A percentile compares a stretch with the other conserved stretches of the same genome.
phyloP scores from a whole-genome alignment of 2,888 invertebrate species.

The Dolichomitus sp. region DNA sequence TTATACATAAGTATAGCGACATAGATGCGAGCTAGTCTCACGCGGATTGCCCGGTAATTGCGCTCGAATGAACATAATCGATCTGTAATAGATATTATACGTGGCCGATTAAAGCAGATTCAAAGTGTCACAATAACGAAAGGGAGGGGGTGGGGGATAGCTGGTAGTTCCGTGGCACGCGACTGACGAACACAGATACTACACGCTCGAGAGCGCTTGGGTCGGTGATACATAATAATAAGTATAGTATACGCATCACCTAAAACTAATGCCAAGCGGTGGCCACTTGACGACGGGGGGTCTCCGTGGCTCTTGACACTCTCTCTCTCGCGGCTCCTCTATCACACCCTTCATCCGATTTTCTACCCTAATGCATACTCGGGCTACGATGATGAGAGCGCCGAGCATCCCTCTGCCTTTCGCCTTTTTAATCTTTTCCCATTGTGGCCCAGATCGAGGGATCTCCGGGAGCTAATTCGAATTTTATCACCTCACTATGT shows the following conservation, averaged over 20 bases:
- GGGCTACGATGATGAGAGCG: conserved; percentile 57
- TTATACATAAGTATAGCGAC: neutral
- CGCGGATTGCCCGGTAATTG: conserved; percentile 82
- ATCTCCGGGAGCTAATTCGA: conserved; percentile 63
- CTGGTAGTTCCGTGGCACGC: conserved; percentile 72
- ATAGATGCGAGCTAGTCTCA: conserved; percentile 73
- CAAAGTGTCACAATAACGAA: conserved; percentile 80
- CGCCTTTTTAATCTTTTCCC: conserved; percentile 41
- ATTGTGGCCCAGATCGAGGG: conserved; percentile 50
- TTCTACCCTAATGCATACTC: conserved; percentile 78
- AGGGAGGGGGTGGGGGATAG: neutral
- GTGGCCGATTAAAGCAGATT: conserved; percentile 68
- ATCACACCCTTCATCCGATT: conserved; percentile 60
- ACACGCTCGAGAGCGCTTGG: conserved; percentile 29
- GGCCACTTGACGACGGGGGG: conserved; percentile 81
- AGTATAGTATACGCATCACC: conserved; percentile 8
- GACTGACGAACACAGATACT: conserved; percentile 64
- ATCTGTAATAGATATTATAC: conserved; percentile 67
- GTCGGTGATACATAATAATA: conserved; percentile 16
- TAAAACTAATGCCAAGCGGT: conserved; percentile 64
- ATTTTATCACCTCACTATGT: conserved; percentile 59
- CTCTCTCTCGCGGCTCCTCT: neutral
- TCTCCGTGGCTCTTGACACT: neutral
- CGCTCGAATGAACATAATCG: conserved; percentile 79
- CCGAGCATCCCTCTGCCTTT: conserved; percentile 12